phyloP scores from a whole-genome alignment of 2,113 vertebrate species.

The Sapajus apella region DNA sequence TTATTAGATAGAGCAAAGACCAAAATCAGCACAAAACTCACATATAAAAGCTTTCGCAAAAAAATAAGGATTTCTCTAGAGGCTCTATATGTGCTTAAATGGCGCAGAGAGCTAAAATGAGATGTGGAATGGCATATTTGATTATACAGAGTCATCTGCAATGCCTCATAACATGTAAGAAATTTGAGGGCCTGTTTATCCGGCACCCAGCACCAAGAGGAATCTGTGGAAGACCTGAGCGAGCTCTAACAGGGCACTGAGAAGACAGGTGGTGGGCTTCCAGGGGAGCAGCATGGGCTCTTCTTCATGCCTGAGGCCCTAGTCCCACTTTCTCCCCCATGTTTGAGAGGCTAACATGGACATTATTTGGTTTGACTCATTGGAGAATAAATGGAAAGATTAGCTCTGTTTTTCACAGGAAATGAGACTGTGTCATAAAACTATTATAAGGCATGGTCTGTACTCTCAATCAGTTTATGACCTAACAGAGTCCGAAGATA shows the following conservation, averaged over 20 bases:
- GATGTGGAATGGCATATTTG: constrained; percentile 77
- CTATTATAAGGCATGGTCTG: not conserved
- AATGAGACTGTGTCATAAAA: not conserved
- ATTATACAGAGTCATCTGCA: constrained; percentile 69
- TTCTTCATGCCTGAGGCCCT: not conserved
- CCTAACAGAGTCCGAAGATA: not conserved
- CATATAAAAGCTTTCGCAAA: constrained; percentile 72
- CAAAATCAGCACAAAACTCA: constrained; percentile 74
- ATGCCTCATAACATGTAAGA: constrained; percentile 69
- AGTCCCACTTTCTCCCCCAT: not conserved
- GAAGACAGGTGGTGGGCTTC: not conserved
- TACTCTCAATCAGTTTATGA: not conserved
- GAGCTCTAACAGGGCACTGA: not conserved
- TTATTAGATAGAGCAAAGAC: constrained; percentile 76
- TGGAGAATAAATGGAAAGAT: constrained; percentile 5
- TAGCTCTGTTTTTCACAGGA: not conserved
- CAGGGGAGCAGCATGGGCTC: fast-evolving
- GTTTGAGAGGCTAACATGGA: not conserved
- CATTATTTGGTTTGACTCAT: not conserved
- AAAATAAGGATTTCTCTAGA: constrained; percentile 71
- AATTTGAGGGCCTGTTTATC: constrained; percentile 63
- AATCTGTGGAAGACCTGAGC: not conserved
- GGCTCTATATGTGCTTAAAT: constrained; percentile 77
- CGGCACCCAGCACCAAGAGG: constrained; percentile 3
- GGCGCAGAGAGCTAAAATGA: constrained; percentile 73